These are phyloP conservation scores for Mobula birostris DNA, from an alignment of 2,113 vertebrate species.

Conservation along the genomic window DNA sequence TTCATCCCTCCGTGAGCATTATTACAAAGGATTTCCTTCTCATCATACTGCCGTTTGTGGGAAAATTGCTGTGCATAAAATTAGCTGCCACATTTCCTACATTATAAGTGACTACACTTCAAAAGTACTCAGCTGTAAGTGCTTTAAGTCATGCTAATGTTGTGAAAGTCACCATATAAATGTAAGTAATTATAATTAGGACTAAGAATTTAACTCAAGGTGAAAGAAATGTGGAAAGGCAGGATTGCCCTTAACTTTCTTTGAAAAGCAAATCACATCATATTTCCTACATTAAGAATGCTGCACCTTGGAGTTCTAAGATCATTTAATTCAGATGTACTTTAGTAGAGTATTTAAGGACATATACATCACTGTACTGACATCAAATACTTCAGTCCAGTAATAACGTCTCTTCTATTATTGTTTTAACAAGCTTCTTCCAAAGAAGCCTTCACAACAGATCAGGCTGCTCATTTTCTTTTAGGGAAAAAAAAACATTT, in stretches of 20 bases:
- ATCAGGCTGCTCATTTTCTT: background rate
- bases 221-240: background rate
- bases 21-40: too few species aligned
- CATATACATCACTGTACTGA: background rate
- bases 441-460: background rate
- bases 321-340: background rate
- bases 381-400: background rate
- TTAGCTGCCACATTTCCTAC: too few species aligned
- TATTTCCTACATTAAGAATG: background rate
- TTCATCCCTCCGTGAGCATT: too few species aligned
- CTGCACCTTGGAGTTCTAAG: background rate
- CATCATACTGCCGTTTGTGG: too few species aligned
- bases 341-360: background rate
- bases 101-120: too few species aligned
- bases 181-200: background rate
- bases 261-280: background rate
- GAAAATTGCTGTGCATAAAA: too few species aligned
- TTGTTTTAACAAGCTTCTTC: background rate
- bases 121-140: too few species aligned
- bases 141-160: too few species aligned
- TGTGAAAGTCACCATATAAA: too few species aligned
- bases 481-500: background rate
- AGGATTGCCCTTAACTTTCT: background rate
- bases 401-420: background rate
- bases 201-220: background rate